These are phyloP conservation scores for Porites lobata DNA, from an alignment of 92 coral and sea anemone species.

Conservation along the genomic window DNA sequence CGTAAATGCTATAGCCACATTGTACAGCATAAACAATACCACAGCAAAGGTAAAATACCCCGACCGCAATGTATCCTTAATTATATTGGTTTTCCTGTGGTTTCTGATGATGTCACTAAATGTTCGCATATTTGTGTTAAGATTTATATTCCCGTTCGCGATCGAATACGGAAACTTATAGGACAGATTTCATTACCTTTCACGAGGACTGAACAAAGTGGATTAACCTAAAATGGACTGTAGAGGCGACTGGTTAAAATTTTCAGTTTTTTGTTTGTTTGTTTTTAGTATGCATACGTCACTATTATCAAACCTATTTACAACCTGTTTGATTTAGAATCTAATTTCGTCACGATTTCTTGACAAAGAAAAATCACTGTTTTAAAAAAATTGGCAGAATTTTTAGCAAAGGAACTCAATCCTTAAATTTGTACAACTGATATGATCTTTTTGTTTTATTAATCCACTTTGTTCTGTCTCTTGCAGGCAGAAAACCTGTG, in stretches of 20 bases:
- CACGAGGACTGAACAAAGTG: slow-evolving; percentile 48
- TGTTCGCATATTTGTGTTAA: no score
- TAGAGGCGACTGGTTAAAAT: neutral
- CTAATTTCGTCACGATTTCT: neutral
- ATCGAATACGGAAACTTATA: no score
- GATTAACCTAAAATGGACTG: slow-evolving; percentile 15
- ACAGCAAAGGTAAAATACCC: no score
- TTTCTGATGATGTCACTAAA: no score
- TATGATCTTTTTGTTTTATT: slow-evolving; percentile 57
- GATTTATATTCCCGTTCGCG: no score
- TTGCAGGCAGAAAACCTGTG: slow-evolving; percentile 99
- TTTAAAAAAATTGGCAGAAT: neutral
- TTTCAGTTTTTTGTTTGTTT: no score
- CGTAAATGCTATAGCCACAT: no score
- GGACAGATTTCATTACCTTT: neutral
- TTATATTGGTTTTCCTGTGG: no score
- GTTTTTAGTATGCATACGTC: no score
- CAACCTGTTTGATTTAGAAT: neutral
- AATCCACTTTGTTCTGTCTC: slow-evolving; percentile 99
- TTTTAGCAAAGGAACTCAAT: neutral
- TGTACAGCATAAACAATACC: no score
- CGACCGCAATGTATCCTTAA: no score
- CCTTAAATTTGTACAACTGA: slow-evolving; percentile 3
- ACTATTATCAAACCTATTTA: neutral
- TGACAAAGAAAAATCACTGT: neutral